Evolutionary conservation across 2,888 invertebrate genomes (phyloP).

Genomic region (Andrena bucephala): DNA sequence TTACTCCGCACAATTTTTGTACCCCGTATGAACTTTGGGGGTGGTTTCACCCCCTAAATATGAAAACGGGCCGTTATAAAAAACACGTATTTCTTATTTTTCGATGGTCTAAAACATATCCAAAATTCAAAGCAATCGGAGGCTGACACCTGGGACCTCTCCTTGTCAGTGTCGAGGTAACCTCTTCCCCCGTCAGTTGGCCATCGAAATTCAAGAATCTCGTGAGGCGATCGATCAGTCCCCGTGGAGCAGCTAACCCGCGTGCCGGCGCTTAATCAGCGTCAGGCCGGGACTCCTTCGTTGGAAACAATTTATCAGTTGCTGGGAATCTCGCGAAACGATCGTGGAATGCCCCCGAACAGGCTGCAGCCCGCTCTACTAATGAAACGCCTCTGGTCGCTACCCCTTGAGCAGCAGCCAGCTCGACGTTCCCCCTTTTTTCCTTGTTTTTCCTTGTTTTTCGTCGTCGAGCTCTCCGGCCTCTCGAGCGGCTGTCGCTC

Average conservation of each 20-base stretch:
- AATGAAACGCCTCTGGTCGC: neutral
- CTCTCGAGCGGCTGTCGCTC: constrained; percentile 31
- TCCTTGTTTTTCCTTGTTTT: no score
- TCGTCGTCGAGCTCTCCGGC: neutral
- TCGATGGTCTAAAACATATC: no score
- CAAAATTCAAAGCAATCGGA: no score
- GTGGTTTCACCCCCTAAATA: no score
- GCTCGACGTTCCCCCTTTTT: no score
- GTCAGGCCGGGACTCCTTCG: neutral
- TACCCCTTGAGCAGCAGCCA: no score
- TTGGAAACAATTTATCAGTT: constrained; percentile 15
- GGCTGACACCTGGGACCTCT: no score
- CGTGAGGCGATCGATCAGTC: neutral
- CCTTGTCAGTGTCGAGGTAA: neutral
- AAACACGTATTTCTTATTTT: no score
- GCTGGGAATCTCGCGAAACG: neutral
- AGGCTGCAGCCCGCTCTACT: neutral
- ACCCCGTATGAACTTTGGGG: no score
- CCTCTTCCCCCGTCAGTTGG: neutral
- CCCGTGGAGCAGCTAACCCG: neutral
- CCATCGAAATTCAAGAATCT: constrained; percentile 14
- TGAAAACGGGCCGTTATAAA: no score
- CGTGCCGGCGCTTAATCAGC: constrained; percentile 7
- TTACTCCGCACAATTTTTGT: no score
- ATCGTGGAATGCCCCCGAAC: neutral